Evolutionary conservation across 2,888 invertebrate genomes (phyloP).

Genomic region (Alloscopus bannaensis): DNA sequence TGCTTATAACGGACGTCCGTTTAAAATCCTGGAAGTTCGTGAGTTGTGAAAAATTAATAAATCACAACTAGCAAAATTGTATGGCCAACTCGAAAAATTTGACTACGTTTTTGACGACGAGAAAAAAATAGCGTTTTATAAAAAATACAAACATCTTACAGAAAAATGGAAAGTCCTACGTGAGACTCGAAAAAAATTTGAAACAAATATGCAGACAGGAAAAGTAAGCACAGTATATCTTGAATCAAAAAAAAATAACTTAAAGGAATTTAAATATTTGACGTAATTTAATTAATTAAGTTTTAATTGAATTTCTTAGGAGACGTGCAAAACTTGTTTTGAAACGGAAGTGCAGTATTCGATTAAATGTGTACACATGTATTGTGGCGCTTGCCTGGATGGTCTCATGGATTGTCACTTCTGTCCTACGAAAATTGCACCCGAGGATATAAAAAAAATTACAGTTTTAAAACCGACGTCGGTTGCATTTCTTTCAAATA

Average conservation of each 20-base stretch:
- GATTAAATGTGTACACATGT: not conserved
- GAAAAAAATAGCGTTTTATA: not conserved
- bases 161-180: not conserved
- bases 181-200: not conserved
- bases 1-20: constrained; percentile 16
- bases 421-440: not conserved
- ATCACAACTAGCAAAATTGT: not conserved
- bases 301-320: not conserved
- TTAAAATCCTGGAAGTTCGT: not conserved
- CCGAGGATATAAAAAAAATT: constrained; percentile 12
- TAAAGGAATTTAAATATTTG: no score
- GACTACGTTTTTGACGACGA: not conserved
- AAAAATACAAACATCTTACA: not conserved
- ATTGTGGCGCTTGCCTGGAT: not conserved
- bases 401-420: not conserved
- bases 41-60: not conserved
- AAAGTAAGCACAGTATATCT: no score
- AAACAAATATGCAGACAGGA: not conserved
- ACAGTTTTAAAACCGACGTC: no score
- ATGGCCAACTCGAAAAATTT: not conserved
- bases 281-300: no score
- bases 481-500: no score
- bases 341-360: not conserved
- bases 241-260: no score
- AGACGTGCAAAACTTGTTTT: not conserved